Base-by-base conservation (phyloP, 2,113 vertebrate genomes). In the Cygnus buccinator region DNA sequence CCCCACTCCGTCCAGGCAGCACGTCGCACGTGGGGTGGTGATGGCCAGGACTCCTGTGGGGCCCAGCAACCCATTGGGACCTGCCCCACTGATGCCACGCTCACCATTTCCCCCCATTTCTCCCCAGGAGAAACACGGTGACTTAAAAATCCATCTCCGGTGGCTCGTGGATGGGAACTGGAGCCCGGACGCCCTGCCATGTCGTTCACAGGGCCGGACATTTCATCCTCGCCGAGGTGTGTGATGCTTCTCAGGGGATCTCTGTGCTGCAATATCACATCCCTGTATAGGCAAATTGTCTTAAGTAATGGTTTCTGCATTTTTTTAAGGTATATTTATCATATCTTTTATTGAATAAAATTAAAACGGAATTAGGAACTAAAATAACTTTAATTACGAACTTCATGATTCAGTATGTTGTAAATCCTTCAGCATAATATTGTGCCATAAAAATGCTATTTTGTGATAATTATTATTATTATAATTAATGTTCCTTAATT, bases 381-480 rank as follows among this genome's bases (percentile, higher is more conserved):
- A 90, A 97, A 97, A 97, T 97, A 97, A 96, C 95, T 96, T 97
- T 97, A 97, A 97, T 97, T 97, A 90, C 2, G 15, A 97, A 96
- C 85, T 94, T 97, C 93, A 73, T 93, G 95, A 97, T 97, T 95
- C 93, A 80, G 89, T 96, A 94, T 94, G 96, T 97, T 97, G 95
- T 96, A 97, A 97, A 97, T 97, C 96, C 93, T 95, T 94, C 95
- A 96, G 93, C 97, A 97, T 97, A 97, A 97, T 97, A 97, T 97
- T 97, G 93, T 96, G 95, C 97, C 91, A 94, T 97, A 97, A 97
- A 97, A 97, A 97, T 94, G 96, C 96, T 97, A 97, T 97, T 97
- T 97, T 97, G 91, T 94, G 97, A 97, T 97, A 97, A 97, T 97
- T 96, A 97, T 97, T 97, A 97, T 96, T 97, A 97, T 97, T 96